These are phyloP conservation scores for Phragmatobia fuliginosa DNA, from an alignment of 2,888 invertebrate genomes.

Conservation along the genomic window DNA sequence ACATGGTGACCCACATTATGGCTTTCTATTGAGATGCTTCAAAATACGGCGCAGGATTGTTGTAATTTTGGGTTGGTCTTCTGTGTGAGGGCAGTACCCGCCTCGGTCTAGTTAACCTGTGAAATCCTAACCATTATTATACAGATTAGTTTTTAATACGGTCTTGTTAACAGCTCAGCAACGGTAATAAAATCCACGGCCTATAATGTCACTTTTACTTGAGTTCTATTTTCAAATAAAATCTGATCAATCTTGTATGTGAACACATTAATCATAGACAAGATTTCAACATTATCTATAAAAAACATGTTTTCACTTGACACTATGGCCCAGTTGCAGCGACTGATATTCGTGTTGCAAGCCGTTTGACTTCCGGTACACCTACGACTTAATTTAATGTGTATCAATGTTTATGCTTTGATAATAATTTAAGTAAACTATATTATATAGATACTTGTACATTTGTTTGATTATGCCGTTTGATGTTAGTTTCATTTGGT, in stretches of 20 bases:
- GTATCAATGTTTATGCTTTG: conserved; percentile 27
- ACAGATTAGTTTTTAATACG: too few relatives aligned
- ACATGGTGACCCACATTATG: too few relatives aligned
- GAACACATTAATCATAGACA: conserved; percentile 43
- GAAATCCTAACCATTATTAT: too few relatives aligned
- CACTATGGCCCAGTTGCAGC: conserved; percentile 45
- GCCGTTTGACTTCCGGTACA: conserved; percentile 37
- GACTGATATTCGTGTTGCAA: conserved; percentile 40
- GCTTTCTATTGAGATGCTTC: too few relatives aligned
- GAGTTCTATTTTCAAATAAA: conserved; percentile 21
- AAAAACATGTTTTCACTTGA: conserved; percentile 48
- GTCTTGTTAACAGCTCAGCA: neutral
- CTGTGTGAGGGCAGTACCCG: too few relatives aligned
- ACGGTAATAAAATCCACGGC: neutral
- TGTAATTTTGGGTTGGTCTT: too few relatives aligned
- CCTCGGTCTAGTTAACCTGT: too few relatives aligned
- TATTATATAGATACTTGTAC: neutral
- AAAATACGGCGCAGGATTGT: too few relatives aligned
- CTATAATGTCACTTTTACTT: conserved; percentile 1
- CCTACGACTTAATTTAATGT: conserved; percentile 30
- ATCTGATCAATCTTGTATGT: conserved; percentile 27
- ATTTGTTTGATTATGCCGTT: neutral
- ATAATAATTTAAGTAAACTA: conserved; percentile 34
- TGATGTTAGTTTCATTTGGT: neutral
- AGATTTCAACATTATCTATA: conserved; percentile 44